Conservation (phyloP, 2,113 vertebrate genomes). For the Numida meleagris region DNA sequence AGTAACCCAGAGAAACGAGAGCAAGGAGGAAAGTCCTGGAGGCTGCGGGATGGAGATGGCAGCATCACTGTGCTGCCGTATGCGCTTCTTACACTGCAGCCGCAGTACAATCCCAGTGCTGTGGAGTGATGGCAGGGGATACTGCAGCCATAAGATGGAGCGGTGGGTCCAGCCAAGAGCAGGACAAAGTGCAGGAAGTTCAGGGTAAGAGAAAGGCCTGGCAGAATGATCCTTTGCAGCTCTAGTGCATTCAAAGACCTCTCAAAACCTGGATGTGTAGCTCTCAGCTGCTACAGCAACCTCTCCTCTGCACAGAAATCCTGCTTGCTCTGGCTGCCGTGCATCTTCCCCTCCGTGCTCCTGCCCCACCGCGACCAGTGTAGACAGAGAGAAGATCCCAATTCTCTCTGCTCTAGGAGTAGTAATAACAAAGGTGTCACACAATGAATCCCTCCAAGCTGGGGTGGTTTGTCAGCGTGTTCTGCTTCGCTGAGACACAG, state of each 20-base stretch:
- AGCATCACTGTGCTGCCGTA: rapidly evolving
- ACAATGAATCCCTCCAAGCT: not conserved
- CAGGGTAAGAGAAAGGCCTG: not conserved
- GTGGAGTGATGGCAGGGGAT: rapidly evolving
- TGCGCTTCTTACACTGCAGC: not conserved
- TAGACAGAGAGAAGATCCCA: not conserved
- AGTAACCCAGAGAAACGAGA: not conserved
- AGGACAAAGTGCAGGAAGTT: not conserved
- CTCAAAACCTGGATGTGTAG: not conserved
- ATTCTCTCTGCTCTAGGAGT: not conserved
- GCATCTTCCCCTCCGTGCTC: not conserved
- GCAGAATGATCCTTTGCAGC: not conserved
- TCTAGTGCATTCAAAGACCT: not conserved
- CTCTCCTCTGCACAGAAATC: too few relatives aligned
- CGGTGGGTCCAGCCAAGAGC: not conserved
- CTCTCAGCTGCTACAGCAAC: not conserved
- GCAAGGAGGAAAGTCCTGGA: not conserved
- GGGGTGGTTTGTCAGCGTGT: not conserved
- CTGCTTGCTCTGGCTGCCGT: not conserved
- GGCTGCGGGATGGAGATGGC: not conserved
- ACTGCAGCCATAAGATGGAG: not conserved
- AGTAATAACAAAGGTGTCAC: too few relatives aligned
- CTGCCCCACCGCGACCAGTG: not conserved
- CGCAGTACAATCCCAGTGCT: not conserved
- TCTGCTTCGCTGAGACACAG: not conserved